Evolutionary conservation across 2,888 invertebrate species (phyloP).

Genomic region (Altica lythri): DNA sequence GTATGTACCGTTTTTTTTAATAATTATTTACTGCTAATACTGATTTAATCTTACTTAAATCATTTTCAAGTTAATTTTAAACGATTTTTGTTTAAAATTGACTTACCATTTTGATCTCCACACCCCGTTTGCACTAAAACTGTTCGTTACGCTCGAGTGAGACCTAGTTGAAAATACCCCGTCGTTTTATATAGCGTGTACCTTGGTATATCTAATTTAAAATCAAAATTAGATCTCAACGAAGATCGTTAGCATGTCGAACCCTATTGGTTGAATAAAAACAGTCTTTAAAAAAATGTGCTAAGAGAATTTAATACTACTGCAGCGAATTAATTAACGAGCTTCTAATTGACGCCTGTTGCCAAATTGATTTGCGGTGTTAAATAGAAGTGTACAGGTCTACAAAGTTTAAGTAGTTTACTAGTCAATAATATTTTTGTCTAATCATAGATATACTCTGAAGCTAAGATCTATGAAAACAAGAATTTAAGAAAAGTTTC

Average conservation of each 20-base stretch:
- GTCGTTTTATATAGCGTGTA: constrained; percentile 50
- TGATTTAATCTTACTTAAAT: no score
- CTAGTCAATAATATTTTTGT: no score
- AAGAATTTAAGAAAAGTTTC: no score
- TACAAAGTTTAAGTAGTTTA: no score
- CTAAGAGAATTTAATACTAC: constrained; percentile 42
- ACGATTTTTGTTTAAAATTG: no score
- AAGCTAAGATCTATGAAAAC: no score
- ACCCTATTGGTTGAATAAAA: constrained; percentile 39
- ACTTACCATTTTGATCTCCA: constrained; percentile 33
- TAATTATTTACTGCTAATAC: neutral
- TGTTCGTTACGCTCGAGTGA: constrained; percentile 40
- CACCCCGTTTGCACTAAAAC: constrained; percentile 25
- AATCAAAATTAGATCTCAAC: no score
- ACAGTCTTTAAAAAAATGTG: constrained; percentile 34
- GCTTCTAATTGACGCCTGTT: constrained; percentile 24
- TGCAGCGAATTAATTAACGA: constrained; percentile 38
- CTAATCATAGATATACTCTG: no score
- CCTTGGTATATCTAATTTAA: constrained; percentile 42
- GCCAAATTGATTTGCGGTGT: no score
- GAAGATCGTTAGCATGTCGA: constrained; percentile 41
- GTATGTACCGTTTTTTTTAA: no score
- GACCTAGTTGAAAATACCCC: constrained; percentile 37
- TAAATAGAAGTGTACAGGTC: no score
- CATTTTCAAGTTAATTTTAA: no score